A percentile compares a stretch with the other conserved stretches of the same genome.
phyloP scores from a whole-genome alignment of 23 tunicate genomes.

The Phallusia fumigata region DNA sequence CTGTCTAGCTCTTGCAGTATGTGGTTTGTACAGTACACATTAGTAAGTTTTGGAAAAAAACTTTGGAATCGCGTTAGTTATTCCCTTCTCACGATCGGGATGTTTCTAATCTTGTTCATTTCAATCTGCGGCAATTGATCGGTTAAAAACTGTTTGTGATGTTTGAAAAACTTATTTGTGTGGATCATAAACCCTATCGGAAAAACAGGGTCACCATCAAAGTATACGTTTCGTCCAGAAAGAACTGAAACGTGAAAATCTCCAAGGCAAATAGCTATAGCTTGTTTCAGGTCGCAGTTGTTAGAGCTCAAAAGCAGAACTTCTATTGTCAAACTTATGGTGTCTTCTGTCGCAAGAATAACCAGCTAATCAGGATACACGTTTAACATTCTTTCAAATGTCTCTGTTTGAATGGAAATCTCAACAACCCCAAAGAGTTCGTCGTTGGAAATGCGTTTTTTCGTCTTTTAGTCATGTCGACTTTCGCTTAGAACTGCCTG shows the following conservation, averaged over 20 bases:
- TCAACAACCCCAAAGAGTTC: not conserved
- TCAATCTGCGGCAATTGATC: not conserved
- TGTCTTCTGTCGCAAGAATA: not conserved
- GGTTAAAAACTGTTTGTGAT: not conserved
- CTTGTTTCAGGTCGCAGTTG: constrained; percentile 1
- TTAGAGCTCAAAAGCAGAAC: not conserved
- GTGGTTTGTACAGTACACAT: constrained; percentile 21
- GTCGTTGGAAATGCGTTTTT: not conserved
- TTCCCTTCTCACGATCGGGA: constrained; percentile 1
- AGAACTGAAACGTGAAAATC: constrained; percentile 8
- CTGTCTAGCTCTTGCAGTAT: constrained; percentile 12
- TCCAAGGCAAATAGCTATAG: not conserved
- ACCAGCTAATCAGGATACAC: not conserved
- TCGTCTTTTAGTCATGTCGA: too few species aligned
- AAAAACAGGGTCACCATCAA: constrained; percentile 8
- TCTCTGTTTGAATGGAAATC: not conserved
- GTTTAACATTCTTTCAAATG: not conserved
- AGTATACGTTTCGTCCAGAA: constrained; percentile 1
- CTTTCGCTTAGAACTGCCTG: too few species aligned
- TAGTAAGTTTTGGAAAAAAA: constrained; percentile 5
- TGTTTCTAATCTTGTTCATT: not conserved
- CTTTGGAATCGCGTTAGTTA: not conserved
- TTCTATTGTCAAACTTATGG: not conserved
- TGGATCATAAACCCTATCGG: constrained; percentile 3
- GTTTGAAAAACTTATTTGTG: not conserved